phyloP scores from a whole-genome alignment of 2,797 vertebrate genomes.

The Acanthiza pusilla region DNA sequence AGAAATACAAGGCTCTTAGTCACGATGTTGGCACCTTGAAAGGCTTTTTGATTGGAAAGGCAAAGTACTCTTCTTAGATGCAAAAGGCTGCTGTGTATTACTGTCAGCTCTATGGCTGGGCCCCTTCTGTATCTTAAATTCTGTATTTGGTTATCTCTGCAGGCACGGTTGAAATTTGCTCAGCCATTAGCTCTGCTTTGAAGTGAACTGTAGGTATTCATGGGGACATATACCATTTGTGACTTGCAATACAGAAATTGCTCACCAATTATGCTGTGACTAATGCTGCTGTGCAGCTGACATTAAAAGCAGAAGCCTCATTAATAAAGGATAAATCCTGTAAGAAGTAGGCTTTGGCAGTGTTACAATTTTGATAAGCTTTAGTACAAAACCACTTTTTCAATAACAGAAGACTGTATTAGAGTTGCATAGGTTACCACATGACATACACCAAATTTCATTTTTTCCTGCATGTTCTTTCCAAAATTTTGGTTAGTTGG shows the following conservation, averaged over 20 bases:
- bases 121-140: neutral
- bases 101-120: neutral
- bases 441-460: neutral
- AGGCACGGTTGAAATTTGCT: neutral
- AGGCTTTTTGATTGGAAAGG: neutral
- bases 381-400: neutral
- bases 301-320: neutral
- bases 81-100: neutral
- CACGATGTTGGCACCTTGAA: neutral
- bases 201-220: neutral
- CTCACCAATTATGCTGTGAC: neutral
- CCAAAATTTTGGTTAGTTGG: neutral
- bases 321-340: neutral
- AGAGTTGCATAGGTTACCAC: neutral
- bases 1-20: neutral
- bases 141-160: neutral
- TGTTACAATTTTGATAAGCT: neutral
- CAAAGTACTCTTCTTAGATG: neutral
- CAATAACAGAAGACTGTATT: neutral
- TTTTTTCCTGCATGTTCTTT: neutral
- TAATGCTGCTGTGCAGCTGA: neutral
- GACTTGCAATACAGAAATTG: neutral
- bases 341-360: neutral
- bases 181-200: neutral
- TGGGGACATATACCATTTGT: fast-evolving